Base-by-base conservation (phyloP, 2,797 vertebrate species). In the Enteromius radiatus region DNA sequence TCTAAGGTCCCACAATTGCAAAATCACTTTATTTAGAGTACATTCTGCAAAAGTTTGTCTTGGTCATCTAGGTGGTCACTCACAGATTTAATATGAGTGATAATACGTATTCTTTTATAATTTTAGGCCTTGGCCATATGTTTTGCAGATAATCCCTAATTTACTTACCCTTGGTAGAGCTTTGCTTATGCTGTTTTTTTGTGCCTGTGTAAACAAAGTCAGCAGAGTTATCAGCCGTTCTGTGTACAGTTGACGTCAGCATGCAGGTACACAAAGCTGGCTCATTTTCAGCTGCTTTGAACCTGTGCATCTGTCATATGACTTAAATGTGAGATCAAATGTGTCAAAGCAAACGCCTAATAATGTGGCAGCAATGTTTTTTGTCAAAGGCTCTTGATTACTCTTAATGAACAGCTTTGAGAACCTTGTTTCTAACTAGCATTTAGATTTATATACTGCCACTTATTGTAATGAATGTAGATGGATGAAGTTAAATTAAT, bases 401-500 rank as follows among this genome's bases (percentile, higher is more conserved):
- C 33, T 15, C 52, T 41, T 59, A 23, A 75, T 38, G 6, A 17
- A 56, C 49, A 38, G 21, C 70, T 73, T 54, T 54, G 23, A 73
- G 5, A n/a, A 52, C 28, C 19, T 7, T 47, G 28, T 36, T n/a
- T 73, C 21, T n/a, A 52, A 38, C 7, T 1, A 41, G 2, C 12
- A 56, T 54, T 54, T 36, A 36, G 19, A 31, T 49, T 38, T 56
- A 0, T 75, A 17, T 9, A 75, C 23, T 43, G 2, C 5, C 59
- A 54, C 31, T 75, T 26, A 78, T 36, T 23, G n/a, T 21, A 31
- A 56, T 69, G 14, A 23, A 23, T 63, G 11, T 17, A 43, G 9
- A 33, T 31, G 5, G 14, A 43, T 59, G 63, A 61, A 71, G 74
- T 14, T n/a, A 73, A 69, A 87, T 56, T 82, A 56, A 83, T 78